Base-by-base conservation (phyloP, 2,797 vertebrate species). In the Hydrocynus forskahlii region DNA sequence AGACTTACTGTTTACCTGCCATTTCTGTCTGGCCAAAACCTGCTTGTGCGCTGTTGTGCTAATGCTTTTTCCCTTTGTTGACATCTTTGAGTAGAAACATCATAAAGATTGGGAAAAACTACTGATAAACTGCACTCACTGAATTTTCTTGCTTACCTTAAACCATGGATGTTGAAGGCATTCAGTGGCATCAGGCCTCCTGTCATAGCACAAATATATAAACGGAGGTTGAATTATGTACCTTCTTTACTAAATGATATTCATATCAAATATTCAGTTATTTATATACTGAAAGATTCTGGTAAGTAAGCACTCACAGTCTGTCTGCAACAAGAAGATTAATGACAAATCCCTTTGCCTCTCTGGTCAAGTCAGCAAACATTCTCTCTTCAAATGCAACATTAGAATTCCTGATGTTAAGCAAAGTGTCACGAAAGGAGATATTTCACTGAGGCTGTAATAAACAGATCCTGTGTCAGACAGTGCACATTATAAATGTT, bases 81-180 rank as follows among this genome's bases (percentile, higher is more conserved):
- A 90, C 4, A 96, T 96, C 97, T 98, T 92, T 21, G 43, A 83
- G 66, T 83, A 23, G 89, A 80, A 80, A 80, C 21, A 71, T 83
- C 80, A 60, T 14, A 45, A 8, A 16, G 29, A 13, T 79, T 17
- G 45, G 23, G 4, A 29, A 40, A 68, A 19, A 17, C 21, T 57
- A 64, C 29, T 17, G 5, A 1, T 63, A 35, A 9, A 38, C 35
- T 12, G 29, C 16, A 19, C 16, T 29, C 1, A 10, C 9, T 52
- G 7, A 66, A 69, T 80, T 21, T 40, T 76, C 7, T 12, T 25
- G 38, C 55, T 94, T 89, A 98, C 97, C 94, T 97, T 98, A 91
- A 99, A 97, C 98, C 98, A 99, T 21, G 97, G 95, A 84, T 99
- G 97, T 13, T 96, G 96, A 79, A 99, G 93, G 70, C 96, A 97